Conservation (phyloP, 2,113 vertebrate genomes). For the Crotalus helleri region DNA sequence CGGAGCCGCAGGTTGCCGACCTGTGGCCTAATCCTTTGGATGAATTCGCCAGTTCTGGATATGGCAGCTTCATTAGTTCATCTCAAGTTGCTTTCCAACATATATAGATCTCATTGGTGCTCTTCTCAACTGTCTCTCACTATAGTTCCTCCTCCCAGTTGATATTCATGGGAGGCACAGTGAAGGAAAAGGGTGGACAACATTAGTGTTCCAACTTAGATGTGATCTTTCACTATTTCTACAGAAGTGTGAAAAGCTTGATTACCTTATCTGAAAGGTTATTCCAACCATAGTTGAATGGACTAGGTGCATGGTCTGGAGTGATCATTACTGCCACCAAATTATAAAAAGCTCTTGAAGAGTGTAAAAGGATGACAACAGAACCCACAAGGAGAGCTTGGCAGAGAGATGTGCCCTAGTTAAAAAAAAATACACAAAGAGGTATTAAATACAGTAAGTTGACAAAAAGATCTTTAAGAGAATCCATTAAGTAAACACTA, state of each 20-base stretch:
- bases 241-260: no score
- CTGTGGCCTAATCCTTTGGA: not conserved
- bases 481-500: not conserved
- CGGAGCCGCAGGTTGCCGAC: no score
- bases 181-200: not conserved
- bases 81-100: not conserved
- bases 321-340: constrained; percentile 86
- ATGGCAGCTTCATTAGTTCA: not conserved
- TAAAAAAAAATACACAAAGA: constrained; percentile 22
- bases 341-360: constrained; percentile 94
- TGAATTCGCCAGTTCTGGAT: not conserved
- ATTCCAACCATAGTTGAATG: constrained; percentile 96
- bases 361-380: constrained; percentile 85
- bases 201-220: not conserved
- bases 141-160: not conserved
- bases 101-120: not conserved
- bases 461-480: not conserved
- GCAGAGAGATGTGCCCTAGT: constrained; percentile 90
- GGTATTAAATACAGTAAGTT: not conserved
- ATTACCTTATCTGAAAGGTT: constrained; percentile 89
- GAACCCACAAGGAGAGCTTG: constrained; percentile 88
- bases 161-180: not conserved
- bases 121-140: not conserved
- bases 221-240: not conserved
- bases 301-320: constrained; percentile 80